Percentiles rank a stretch among this genome's conserved stretches.
phyloP scores from a whole-genome alignment of 1,140 invertebrate genomes.

The Psilanteris sp. region DNA sequence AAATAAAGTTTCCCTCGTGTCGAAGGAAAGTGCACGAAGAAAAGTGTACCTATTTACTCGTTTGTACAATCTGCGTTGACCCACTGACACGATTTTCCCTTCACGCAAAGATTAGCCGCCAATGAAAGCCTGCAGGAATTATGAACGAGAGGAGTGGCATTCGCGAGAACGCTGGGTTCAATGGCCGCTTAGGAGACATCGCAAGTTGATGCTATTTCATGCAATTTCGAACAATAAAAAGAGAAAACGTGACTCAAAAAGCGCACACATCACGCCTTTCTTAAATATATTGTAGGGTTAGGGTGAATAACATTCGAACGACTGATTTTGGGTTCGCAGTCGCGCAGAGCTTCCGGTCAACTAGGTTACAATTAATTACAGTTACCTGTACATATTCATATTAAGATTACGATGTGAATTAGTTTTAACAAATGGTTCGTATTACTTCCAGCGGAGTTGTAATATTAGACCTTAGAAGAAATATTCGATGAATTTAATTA shows the following conservation, averaged over 20 bases:
- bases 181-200: slow-evolving; percentile 51
- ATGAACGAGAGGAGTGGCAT: slow-evolving; percentile 62
- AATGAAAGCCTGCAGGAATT: slow-evolving; percentile 68
- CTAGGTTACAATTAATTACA: no score
- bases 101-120: slow-evolving; percentile 68
- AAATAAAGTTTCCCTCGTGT: slow-evolving; percentile 67
- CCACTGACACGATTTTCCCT: slow-evolving; percentile 71
- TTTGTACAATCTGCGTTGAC: slow-evolving; percentile 65
- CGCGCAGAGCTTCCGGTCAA: no score
- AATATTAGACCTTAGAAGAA: no score
- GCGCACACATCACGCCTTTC: background rate
- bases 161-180: slow-evolving; percentile 55
- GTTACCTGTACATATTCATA: no score
- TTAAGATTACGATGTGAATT: no score
- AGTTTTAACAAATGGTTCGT: no score
- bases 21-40: slow-evolving; percentile 67
- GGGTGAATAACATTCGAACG: no score
- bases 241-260: slow-evolving; percentile 34
- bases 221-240: slow-evolving; percentile 45
- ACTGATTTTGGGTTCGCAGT: no score
- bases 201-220: slow-evolving; percentile 49
- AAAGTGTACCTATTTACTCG: slow-evolving; percentile 68
- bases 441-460: no score
- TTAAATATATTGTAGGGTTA: no score
- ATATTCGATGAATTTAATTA: no score